A percentile compares a stretch with the other conserved stretches of the same genome.
phyloP scores from a whole-genome alignment of 2,888 invertebrate species.

The Gnatocerus cornutus region DNA sequence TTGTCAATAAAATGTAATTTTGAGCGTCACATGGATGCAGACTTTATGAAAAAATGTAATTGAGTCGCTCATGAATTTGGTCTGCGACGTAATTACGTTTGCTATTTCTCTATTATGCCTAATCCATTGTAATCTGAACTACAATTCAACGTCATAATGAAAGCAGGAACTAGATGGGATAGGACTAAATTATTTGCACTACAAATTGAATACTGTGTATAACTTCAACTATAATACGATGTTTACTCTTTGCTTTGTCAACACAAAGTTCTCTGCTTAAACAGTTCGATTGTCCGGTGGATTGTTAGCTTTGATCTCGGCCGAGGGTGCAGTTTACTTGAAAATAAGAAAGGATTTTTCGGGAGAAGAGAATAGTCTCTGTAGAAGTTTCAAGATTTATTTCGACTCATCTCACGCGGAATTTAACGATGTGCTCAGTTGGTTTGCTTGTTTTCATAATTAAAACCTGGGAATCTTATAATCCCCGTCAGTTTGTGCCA shows the following conservation, averaged over 20 bases:
- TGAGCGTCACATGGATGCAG: neutral
- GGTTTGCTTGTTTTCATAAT: too few species aligned
- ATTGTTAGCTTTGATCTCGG: constrained; percentile 15
- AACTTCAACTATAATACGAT: constrained; percentile 35
- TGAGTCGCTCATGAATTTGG: constrained; percentile 13
- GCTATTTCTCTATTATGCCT: constrained; percentile 24
- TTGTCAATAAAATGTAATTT: neutral
- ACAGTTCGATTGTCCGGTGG: constrained; percentile 28
- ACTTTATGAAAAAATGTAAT: neutral
- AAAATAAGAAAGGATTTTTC: neutral
- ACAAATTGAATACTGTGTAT: constrained; percentile 44
- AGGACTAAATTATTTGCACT: constrained; percentile 43
- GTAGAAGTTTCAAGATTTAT: too few species aligned
- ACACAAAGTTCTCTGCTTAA: constrained; percentile 38
- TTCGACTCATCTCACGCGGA: too few species aligned
- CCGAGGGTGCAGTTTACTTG: neutral
- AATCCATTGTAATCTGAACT: constrained; percentile 41
- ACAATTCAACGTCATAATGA: constrained; percentile 41
- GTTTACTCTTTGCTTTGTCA: constrained; percentile 44
- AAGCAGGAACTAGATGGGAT: constrained; percentile 33
- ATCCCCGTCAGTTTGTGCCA: too few species aligned
- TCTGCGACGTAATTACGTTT: constrained; percentile 22
- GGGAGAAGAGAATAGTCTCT: too few species aligned
- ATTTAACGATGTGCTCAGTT: too few species aligned
- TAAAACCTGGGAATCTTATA: too few species aligned